Conservation (phyloP, 2,113 vertebrate species). For the Clarias batrachus region DNA sequence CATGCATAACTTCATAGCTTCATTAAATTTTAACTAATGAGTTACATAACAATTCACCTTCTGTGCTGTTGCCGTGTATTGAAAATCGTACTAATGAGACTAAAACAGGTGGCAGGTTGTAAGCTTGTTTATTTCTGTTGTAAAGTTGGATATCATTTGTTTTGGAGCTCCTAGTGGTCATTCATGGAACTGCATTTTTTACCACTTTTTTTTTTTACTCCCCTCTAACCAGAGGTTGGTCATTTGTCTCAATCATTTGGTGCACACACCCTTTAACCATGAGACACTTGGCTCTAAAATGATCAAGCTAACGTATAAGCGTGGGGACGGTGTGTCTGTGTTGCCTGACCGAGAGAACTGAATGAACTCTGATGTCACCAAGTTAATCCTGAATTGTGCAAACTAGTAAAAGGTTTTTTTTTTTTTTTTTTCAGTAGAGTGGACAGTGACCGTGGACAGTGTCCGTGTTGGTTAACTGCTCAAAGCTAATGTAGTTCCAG, state of each 20-base stretch:
- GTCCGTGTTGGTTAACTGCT: background rate
- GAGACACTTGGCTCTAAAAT: background rate
- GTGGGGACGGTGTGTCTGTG: background rate
- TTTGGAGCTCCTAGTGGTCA: no score
- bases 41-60: no score
- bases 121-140: no score
- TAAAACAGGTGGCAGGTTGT: no score
- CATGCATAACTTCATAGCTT: no score
- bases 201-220: no score
- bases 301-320: background rate
- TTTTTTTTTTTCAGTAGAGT: background rate
- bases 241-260: background rate
- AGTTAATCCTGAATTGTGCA: background rate
- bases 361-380: background rate
- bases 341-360: background rate
- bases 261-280: background rate
- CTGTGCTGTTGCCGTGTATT: no score
- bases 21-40: no score
- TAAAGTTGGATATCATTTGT: no score
- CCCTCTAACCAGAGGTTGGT: no score
- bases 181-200: no score
- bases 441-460: background rate
- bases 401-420: background rate
- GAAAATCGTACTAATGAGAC: no score
- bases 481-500: background rate